phyloP scores from a whole-genome alignment of 92 coral and sea anemone genomes.

The Diadumene lineata region DNA sequence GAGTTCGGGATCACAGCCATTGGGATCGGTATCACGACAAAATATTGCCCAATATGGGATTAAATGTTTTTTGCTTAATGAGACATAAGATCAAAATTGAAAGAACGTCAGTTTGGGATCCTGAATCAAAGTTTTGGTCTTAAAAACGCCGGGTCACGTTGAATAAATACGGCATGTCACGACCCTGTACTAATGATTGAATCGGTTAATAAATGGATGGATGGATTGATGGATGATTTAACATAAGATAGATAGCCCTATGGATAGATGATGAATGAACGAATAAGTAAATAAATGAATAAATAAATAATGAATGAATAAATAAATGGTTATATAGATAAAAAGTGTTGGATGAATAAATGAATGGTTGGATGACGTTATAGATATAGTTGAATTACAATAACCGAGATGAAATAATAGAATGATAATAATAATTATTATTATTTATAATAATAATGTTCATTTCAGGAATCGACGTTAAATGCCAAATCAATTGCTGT shows the following conservation, averaged over 20 bases:
- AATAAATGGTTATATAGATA: no score
- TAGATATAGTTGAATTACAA: no score
- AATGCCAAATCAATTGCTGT: constrained; percentile 36
- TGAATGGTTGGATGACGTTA: not conserved
- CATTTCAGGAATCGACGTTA: not conserved
- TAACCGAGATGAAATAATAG: no score
- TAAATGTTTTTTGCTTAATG: no score
- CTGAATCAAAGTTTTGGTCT: not conserved
- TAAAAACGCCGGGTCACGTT: not conserved
- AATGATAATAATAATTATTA: no score
- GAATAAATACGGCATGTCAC: no score
- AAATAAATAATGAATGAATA: not conserved
- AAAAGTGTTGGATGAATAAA: not conserved
- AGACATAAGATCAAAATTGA: no score
- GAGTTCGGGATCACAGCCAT: no score
- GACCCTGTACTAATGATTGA: not conserved
- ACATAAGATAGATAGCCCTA: not conserved
- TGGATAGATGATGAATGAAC: not conserved
- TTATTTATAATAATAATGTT: not conserved
- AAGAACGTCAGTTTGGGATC: no score
- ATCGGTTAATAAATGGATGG: not conserved
- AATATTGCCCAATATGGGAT: no score
- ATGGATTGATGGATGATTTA: not conserved
- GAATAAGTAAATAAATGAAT: not conserved
- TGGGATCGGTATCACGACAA: no score